Evolutionary conservation across 2,888 invertebrate species (phyloP), one percentile per base, ranked within the genome.

Genomic region (Melanostoma mellinum): DNA sequence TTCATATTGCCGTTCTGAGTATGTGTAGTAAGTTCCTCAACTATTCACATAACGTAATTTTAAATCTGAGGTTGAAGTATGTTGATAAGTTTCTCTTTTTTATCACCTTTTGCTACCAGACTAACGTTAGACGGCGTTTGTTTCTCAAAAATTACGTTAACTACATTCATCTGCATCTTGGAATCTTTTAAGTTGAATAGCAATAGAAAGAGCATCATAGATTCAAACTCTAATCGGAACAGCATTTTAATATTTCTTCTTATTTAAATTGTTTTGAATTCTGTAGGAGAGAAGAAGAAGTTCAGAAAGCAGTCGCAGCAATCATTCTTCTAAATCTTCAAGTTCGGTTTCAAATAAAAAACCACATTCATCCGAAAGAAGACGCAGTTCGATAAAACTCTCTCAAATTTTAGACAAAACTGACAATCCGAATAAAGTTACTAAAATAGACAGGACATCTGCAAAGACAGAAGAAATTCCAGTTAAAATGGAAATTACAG

Each of bases 241-340:
- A 20, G 1, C 0, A 20, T 20, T 20, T 1, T 53, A 36, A 3
- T 5, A 10, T 6, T 35, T 36, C 9, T 2, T 20, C 3, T 10
- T 6, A 3, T 8, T 3, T 32, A 40, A 32, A 10, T 33, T 67
- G 61, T 38, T 36, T 32, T 36, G 52, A 8, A 20, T 53, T 65
- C 86, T 87, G 20, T 86, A 89, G 74, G 87, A 88, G 10, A 86
- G 89, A 38, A 88, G 89, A 3, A 88, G 89, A 36, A 89, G 90
- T 76, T 90, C 90, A 0, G 90, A 90, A 9, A 89, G 90, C 79
- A 90, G 89, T 73, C 88, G 89, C 30, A 86, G 88, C 74, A 89
- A 89, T 74, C 88, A 88, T 58, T 87, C 87, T 60, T 89, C 87
- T 53, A 86, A 84, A 55, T 75, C 55, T 48, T 85, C 52, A 86